Evolutionary conservation across 2,797 vertebrate genomes (phyloP).

Genomic region (Nasua narica): DNA sequence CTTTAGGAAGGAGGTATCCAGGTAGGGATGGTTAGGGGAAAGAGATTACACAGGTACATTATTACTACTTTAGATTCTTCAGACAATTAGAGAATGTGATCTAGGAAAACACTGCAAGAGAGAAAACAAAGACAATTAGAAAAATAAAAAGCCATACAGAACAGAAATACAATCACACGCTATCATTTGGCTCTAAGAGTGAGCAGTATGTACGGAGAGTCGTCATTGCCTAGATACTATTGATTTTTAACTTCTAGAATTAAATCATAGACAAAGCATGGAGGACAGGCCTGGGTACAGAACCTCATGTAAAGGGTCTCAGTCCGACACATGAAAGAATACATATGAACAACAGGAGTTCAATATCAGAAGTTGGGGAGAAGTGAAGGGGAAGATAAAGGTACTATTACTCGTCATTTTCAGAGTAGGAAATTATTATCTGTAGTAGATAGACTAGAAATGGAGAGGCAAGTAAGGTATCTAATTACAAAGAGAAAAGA

Average conservation of each 20-base stretch:
- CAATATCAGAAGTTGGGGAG: not conserved
- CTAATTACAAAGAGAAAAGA: not conserved
- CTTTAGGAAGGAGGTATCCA: not conserved
- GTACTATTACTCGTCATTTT: not conserved
- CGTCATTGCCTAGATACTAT: not conserved
- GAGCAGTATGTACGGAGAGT: not conserved
- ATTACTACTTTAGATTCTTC: not conserved
- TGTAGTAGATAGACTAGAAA: not conserved
- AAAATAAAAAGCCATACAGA: not conserved
- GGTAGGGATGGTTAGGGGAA: not conserved
- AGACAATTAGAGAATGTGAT: not conserved
- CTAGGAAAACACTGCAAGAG: not conserved
- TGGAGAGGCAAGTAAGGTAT: not conserved
- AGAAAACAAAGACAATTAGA: slow-evolving; percentile 1
- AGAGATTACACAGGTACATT: not conserved
- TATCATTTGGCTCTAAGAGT: not conserved
- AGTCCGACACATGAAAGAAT: not conserved
- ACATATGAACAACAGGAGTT: not conserved
- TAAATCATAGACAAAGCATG: not conserved
- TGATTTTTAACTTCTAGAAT: not conserved
- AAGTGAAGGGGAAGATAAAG: not conserved
- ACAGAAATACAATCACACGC: not conserved
- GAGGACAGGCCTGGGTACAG: not conserved
- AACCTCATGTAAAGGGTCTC: not conserved
- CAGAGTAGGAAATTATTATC: not conserved